These are phyloP conservation scores for Anorthoa munda DNA, from an alignment of 2,888 invertebrate species.

Conservation along the genomic window DNA sequence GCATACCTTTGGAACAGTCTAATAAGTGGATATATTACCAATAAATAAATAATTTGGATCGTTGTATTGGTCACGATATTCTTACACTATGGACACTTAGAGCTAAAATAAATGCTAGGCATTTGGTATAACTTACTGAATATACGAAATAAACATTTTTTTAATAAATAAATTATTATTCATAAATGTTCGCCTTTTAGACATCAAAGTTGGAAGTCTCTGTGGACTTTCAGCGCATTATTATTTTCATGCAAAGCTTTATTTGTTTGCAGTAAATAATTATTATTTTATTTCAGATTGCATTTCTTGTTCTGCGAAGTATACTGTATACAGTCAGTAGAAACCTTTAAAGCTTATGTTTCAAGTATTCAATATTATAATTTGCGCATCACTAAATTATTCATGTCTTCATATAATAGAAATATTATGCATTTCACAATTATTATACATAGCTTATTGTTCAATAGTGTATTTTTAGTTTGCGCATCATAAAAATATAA, in stretches of 20 bases:
- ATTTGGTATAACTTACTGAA: conserved; percentile 52
- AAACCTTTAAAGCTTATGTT: conserved; percentile 43
- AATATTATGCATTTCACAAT: background rate
- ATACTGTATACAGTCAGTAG: conserved; percentile 12
- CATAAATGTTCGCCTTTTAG: conserved; percentile 25
- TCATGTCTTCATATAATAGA: background rate
- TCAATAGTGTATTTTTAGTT: background rate
- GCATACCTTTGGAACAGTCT: conserved; percentile 29
- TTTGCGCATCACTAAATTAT: conserved; percentile 23
- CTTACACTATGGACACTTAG: conserved; percentile 55
- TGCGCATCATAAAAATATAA: background rate
- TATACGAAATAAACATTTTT: conserved; percentile 24
- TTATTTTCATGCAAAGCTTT: background rate
- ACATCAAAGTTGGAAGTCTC: conserved; percentile 33
- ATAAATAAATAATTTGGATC: conserved; percentile 31
- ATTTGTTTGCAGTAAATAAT: background rate
- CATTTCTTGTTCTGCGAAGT: background rate
- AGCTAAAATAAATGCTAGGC: conserved; percentile 64
- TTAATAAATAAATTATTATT: conserved; percentile 20
- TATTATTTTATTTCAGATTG: background rate
- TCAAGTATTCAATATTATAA: conserved; percentile 7
- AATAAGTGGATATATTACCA: conserved; percentile 12
- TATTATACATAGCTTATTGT: background rate
- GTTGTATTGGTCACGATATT: conserved; percentile 53
- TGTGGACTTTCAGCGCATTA: conserved; percentile 13